Base-by-base conservation (phyloP, 2,113 vertebrate genomes). In the Trogon surrucura region DNA sequence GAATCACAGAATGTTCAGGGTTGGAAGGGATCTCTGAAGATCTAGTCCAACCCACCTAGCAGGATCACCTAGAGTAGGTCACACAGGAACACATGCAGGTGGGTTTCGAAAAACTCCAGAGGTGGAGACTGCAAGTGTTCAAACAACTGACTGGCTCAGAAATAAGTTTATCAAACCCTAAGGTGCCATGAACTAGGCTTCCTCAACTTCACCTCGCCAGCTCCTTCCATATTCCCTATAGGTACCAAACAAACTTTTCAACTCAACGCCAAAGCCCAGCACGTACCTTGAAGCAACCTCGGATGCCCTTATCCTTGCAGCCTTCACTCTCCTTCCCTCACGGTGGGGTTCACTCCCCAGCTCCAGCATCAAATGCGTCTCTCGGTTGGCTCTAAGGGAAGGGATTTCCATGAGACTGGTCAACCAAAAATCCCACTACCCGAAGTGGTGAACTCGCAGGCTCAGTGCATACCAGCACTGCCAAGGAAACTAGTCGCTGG, bases 291-390 rank as follows among this genome's bases (percentile, higher is more conserved):
- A 11, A 22, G 57, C 62, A 38, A 26, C 47, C 41, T 44, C 4
- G 0, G 17, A 25, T 29, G 15, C 19, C 56, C 9, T 32, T 29
- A 13, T 11, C 30, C 19, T 60, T 5, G 19, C n/a, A n/a, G 54
- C 13, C 38, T 38, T 29, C 77, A 12, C 3, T 25, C 25, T 58
- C n/a, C 29, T 58, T 13, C 27, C 47, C 16, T 38, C 2, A 1
- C 1, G 0, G 79, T 4, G 3, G n/a, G n/a, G 22, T 3, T 1
- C 2, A 3, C 12, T 69, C 61, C 8, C 9, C 56, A 88, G 66
- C n/a, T 60, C 77, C 34, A 4, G 62, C 71, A 36, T 0, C 11
- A 1, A 21, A 57, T 0, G 2, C 2, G 3, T 36, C 72, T 45
- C 71, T 54, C 3, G 1, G 62, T 48, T 0, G 25, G 53, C 36